Base-by-base conservation (phyloP, 2,888 invertebrate genomes). In the Pardosa pseudoannulata region DNA sequence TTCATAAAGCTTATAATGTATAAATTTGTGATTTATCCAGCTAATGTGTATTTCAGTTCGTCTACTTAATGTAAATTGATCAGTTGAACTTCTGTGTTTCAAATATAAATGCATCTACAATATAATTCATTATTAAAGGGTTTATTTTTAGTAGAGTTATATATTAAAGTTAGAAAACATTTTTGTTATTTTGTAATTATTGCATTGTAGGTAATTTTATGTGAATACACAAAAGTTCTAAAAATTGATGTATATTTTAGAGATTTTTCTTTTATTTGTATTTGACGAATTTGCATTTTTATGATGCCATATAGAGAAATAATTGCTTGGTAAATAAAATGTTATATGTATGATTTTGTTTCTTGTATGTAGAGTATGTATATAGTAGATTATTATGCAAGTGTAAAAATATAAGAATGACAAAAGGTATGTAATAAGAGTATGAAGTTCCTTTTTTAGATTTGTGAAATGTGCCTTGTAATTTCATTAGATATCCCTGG, bases 401-500 rank as follows among this genome's bases (percentile, higher is more conserved):
- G 29, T 73, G 46, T 67, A 50, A 50, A 72, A 46, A 68, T 32
- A 23, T 23, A 39, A 56, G 23, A 46, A 13, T 46, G 41, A n/a
- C 9, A 36, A 23, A 56, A 23, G 23, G 23, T 56, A 2, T 56
- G 23, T 11, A 56, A 6, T 56, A 11, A 56, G 46, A 56, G 56
- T 56, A 56, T 23, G 56, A 76, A 76, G 76, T 76, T 83, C 76
- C 82, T 76, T 83, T 82, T 36, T 64, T 62, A 83, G 36, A 65
- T 50, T 64, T 82, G 80, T 76, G 28, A 72, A 50, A 78, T 76
- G 82, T 78, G 76, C 76, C 76, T 76, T 83, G 76, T 72, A 76
- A 28, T 82, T 36, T 83, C 46, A 80, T 64, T 80, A 78, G 65
- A 83, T 83, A 76, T 83, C 82, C 76, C 82, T 83, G 82, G 82